A percentile compares a stretch with the other conserved stretches of the same genome.
These are phyloP conservation scores for Mohoua ochrocephala DNA, from an alignment of 2,113 vertebrate genomes.

Conservation along the genomic window DNA sequence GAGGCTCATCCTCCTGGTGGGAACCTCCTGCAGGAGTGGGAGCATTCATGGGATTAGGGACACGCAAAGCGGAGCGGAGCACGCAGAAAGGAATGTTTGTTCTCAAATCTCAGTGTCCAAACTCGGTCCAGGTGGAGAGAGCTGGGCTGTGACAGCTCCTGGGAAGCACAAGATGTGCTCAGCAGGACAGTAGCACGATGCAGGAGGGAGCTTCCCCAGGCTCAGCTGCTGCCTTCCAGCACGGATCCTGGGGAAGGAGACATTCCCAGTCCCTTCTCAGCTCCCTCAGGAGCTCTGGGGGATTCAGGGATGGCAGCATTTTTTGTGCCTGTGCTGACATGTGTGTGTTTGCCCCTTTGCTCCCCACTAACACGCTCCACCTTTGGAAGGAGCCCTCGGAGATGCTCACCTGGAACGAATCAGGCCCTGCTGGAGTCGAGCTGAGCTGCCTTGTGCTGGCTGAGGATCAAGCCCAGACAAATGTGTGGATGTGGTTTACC, in stretches of 20 bases:
- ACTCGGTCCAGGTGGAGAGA: background rate
- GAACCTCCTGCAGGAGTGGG: background rate
- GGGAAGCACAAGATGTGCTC: background rate
- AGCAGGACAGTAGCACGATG: background rate
- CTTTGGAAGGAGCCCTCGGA: rapidly evolving
- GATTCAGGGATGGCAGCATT: background rate
- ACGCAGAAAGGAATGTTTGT: background rate
- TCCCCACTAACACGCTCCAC: background rate
- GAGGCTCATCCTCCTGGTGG: background rate
- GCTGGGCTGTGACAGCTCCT: background rate
- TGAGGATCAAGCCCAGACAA: background rate
- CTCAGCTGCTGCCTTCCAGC: background rate
- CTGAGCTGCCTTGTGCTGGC: background rate
- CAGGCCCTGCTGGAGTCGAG: background rate
- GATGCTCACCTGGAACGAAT: background rate
- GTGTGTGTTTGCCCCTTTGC: background rate
- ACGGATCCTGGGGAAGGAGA: rapidly evolving
- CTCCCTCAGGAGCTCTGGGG: background rate
- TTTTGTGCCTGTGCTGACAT: background rate
- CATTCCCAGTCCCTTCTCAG: background rate
- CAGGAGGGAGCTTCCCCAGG: background rate
- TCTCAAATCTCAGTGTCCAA: background rate
- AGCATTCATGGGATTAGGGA: background rate
- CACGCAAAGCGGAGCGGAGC: background rate
- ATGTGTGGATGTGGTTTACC: background rate